phyloP scores from a whole-genome alignment of 2,797 vertebrate species.

The Molossus alvarezi region DNA sequence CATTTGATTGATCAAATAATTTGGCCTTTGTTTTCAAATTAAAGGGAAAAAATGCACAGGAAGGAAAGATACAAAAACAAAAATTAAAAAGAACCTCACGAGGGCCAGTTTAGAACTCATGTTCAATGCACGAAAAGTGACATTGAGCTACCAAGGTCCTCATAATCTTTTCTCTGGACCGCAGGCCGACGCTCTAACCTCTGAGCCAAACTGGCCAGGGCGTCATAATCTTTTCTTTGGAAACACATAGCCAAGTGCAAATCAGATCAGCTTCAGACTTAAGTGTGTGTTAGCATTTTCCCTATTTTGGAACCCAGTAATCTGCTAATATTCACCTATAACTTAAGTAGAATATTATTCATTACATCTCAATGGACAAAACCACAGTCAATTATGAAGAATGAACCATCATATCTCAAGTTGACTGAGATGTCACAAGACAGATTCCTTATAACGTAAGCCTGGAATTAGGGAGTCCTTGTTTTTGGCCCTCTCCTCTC shows the following conservation, averaged over 20 bases:
- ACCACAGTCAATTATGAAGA: neutral
- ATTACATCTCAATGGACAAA: neutral
- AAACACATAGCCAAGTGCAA: neutral
- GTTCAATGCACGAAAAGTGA: neutral
- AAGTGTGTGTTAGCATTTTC: neutral
- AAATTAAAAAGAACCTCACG: neutral
- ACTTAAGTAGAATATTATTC: neutral
- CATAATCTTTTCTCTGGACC: conserved; percentile 5
- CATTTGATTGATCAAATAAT: neutral
- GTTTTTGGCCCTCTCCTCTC: neutral
- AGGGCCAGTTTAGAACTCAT: neutral
- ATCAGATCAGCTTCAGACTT: neutral
- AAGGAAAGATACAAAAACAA: neutral
- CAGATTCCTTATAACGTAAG: conserved; percentile 8
- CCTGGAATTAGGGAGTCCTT: neutral
- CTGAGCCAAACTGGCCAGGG: no score
- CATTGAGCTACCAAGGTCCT: neutral
- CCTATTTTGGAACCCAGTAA: neutral
- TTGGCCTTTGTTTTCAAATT: neutral
- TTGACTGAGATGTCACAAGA: neutral
- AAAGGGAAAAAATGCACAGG: neutral
- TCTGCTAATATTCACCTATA: neutral
- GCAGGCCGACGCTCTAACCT: no score
- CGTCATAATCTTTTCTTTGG: conserved; percentile 3
- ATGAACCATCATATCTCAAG: neutral